Base-by-base conservation (phyloP, 2,888 invertebrate genomes). In the Ormyrus nitidulus region DNA sequence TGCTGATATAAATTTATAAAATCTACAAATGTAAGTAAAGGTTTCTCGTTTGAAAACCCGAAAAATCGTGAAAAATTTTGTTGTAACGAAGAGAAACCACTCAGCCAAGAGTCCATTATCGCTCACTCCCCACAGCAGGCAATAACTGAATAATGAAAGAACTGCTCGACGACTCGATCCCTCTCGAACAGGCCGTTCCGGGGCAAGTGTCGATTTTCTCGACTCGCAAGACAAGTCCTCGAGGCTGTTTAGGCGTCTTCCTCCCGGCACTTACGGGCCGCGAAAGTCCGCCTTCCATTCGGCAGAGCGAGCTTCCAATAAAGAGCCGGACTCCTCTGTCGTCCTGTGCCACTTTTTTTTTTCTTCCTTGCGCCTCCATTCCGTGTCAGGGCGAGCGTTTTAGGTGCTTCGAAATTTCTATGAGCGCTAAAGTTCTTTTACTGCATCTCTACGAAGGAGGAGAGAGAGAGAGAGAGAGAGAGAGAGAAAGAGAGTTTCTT, bases 361-460 rank as follows among this genome's bases (percentile, higher is more conserved):
- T 11, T n/a, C n/a, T 19, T 46, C 61, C 62, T 78, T 51, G 44
- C 73, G 13, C 73, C 61, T 56, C 61, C 59, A 54, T 66, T 64
- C 53, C 71, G 72, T 58, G 59, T 64, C 73, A 61, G 69, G 44
- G 46, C 44, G 56, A 74, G 79, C 58, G 64, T 75, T 76, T 76
- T 74, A 71, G 71, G 75, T 80, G 79, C 70, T 79, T 79, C 71
- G 75, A 75, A 79, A 79, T 79, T 79, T 79, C 75, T 79, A 75
- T 75, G 74, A 79, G 71, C 79, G 65, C 64, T 73, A 77, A 80
- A 80, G 77, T 77, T 77, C 77, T 72, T 73, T 73, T 66, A 54
- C 66, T 51, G n/a, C 11, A 54, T 46, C 5, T n/a, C 46, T 34
- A 71, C 44, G 13, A 34, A 34, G 62, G 10, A 34, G 9, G 65